These are phyloP conservation scores for Pelobates cultripes DNA, from an alignment of 2,797 vertebrate genomes.

Conservation along the genomic window DNA sequence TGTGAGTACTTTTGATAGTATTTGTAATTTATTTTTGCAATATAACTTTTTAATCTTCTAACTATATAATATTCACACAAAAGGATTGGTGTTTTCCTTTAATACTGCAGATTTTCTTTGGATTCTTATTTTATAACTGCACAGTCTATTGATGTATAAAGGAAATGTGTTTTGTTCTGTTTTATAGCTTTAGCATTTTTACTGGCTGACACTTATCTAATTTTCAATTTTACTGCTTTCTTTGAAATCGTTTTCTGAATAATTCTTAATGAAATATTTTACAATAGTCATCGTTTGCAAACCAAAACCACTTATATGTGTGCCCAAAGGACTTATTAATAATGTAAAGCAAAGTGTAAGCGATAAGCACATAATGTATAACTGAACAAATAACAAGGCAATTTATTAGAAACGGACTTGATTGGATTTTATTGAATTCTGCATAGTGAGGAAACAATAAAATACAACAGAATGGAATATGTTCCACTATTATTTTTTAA, in stretches of 20 bases:
- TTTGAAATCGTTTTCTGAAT: slow-evolving; percentile 15
- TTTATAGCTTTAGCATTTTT: slow-evolving; percentile 33
- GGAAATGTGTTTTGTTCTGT: slow-evolving; percentile 5
- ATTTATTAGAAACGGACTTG: not conserved
- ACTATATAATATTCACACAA: too few relatives aligned
- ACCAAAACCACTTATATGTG: slow-evolving; percentile 22
- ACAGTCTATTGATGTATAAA: slow-evolving; percentile 16
- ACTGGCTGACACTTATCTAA: slow-evolving; percentile 31
- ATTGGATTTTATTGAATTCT: not conserved
- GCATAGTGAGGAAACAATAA: not conserved
- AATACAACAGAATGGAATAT: too few relatives aligned
- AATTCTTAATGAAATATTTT: slow-evolving; percentile 13
- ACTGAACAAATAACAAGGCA: not conserved
- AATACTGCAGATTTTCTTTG: not conserved
- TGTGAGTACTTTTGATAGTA: too few relatives aligned
- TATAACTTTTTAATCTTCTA: too few relatives aligned
- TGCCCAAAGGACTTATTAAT: slow-evolving; percentile 6
- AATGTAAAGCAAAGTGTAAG: not conserved
- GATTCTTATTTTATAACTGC: not conserved
- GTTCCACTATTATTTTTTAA: too few relatives aligned
- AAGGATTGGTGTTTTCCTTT: not conserved
- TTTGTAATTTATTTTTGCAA: too few relatives aligned
- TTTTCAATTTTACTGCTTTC: slow-evolving; percentile 2
- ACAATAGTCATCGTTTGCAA: slow-evolving; percentile 14
- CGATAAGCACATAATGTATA: slow-evolving; percentile 8